phyloP scores from a whole-genome alignment of 1,140 invertebrate species.

The Lepidostoma basale region DNA sequence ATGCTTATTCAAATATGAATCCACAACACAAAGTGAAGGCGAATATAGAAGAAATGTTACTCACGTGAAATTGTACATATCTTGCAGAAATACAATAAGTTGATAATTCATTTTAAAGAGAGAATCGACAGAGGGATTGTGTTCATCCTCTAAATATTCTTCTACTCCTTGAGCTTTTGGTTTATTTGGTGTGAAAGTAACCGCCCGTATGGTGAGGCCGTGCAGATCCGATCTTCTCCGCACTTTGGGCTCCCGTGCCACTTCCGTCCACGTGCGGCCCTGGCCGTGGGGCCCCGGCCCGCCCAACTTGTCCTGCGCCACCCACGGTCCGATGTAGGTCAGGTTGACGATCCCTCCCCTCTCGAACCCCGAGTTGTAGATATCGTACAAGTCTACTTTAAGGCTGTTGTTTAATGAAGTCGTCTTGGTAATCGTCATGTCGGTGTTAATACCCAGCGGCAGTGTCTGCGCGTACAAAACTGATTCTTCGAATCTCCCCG shows the following conservation, averaged over 20 bases:
- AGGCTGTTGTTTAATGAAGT: not conserved
- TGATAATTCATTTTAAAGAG: slow-evolving; percentile 41
- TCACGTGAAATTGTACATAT: slow-evolving; percentile 43
- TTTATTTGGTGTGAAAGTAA: slow-evolving; percentile 28
- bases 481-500: slow-evolving; percentile 3
- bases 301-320: not conserved
- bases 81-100: slow-evolving; percentile 29
- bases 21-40: too few relatives aligned
- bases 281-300: too few relatives aligned
- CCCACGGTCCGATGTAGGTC: slow-evolving; percentile 28
- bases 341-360: slow-evolving; percentile 30
- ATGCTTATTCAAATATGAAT: too few relatives aligned
- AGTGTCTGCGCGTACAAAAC: slow-evolving; percentile 25
- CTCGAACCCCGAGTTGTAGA: slow-evolving; percentile 35
- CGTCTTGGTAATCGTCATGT: slow-evolving; percentile 34
- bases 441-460: slow-evolving; percentile 29
- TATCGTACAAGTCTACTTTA: slow-evolving; percentile 30
- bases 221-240: slow-evolving; percentile 29
- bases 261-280: slow-evolving; percentile 31
- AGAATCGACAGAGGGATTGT: slow-evolving; percentile 31
- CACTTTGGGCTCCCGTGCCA: slow-evolving; percentile 17
- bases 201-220: slow-evolving; percentile 30
- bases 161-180: slow-evolving; percentile 3
- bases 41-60: too few relatives aligned
- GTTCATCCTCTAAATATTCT: slow-evolving; percentile 33